phyloP scores from a whole-genome alignment of 2,888 invertebrate species.

The Psylliodes chrysocephalus region DNA sequence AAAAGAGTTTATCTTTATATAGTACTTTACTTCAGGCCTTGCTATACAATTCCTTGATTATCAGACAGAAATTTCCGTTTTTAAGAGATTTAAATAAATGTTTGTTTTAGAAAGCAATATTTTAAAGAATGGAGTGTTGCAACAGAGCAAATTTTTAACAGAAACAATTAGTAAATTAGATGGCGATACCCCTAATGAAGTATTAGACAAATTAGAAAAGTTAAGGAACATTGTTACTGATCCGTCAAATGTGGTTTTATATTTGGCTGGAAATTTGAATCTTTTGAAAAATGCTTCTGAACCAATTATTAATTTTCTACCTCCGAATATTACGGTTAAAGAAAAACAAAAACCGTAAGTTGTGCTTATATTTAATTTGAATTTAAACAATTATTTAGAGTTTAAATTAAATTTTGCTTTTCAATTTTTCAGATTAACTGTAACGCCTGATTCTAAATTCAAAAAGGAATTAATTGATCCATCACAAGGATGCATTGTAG shows the following conservation, averaged over 20 bases:
- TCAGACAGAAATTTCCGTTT: too few species aligned
- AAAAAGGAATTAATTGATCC: conserved; percentile 59
- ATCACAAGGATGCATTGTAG: conserved; percentile 74
- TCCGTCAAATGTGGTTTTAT: conserved; percentile 73
- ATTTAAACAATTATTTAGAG: too few species aligned
- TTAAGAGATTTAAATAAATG: not conserved
- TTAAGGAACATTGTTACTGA: conserved; percentile 71
- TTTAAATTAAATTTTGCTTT: too few species aligned
- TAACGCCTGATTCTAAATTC: conserved; percentile 65
- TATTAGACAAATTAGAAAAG: conserved; percentile 68
- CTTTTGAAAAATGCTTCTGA: conserved; percentile 68
- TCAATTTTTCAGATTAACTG: conserved; percentile 56
- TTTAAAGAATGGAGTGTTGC: conserved; percentile 75
- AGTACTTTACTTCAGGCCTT: too few species aligned
- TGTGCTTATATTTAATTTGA: too few species aligned
- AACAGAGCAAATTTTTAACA: conserved; percentile 81
- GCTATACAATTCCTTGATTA: too few species aligned
- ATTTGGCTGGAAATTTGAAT: conserved; percentile 78
- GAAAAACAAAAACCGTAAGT: conserved; percentile 41
- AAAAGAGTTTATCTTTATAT: too few species aligned
- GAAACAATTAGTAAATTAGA: conserved; percentile 72
- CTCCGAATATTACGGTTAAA: conserved; percentile 32
- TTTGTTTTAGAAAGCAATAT: conserved; percentile 74
- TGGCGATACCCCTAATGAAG: conserved; percentile 63
- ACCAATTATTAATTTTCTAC: conserved; percentile 50